Base-by-base conservation (phyloP, 2,113 vertebrate species). In the Ammodytes marinus region DNA sequence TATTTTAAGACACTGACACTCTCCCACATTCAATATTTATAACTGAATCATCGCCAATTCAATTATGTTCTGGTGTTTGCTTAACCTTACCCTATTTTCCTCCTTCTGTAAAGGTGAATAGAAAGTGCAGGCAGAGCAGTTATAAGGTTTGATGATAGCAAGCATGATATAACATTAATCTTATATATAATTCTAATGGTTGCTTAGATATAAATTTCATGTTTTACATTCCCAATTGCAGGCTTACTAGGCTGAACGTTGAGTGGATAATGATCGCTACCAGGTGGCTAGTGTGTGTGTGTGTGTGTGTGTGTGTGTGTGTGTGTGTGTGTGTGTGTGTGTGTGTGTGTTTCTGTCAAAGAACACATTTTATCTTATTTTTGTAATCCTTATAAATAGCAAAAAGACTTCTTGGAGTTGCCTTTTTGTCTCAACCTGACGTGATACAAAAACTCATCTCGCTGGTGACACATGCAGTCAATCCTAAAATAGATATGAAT, bases 401-500 rank as follows among this genome's bases (percentile, higher is more conserved):
- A 6, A 69, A 79, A 53, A 46, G 27, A 39, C 27, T 49, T 19
- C 60, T 39, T 50, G 8, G 46, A 46, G 27, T 46, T 45, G 6
- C 2, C 39, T 64, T 69, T 73, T 57, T 43, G 27, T 61, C 19
- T 13, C 5, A 37, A 39, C 19, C 35, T 52, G 65, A 70, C 57
- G 45, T 59, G 10, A 69, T 43, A 8, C 17, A 61, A 55, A 65
- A 65, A 69, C 27, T 69, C 3, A 69, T 68, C 43, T 15, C 2
- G 2, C 50, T 66, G 15, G 14, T 43, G 69, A 64, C 9, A 12
- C 40, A 74, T 42, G 9, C 59, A 49, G 2, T 67, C 43, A 10
- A 47, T 64, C 54, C 65, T 45, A 53, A 15, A 75, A 58, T 59
- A 79, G 66, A 75, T 53, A 74, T 50, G 12, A 76, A 54, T 13